Evolutionary conservation across 2,113 vertebrate species (phyloP).

Genomic region (Pluvialis apricaria): DNA sequence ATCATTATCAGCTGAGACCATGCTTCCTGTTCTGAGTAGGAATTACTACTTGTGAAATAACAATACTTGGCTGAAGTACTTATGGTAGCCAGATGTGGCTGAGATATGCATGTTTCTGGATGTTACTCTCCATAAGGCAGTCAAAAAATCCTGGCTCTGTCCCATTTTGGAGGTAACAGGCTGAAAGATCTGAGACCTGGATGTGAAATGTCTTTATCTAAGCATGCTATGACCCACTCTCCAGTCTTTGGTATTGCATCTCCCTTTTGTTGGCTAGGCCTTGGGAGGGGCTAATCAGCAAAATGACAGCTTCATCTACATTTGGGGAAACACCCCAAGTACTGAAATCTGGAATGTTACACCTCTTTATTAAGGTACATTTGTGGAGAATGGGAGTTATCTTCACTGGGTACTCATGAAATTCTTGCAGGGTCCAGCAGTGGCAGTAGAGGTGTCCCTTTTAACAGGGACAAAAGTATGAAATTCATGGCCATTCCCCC

Average conservation of each 20-base stretch:
- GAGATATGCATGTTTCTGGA: background rate
- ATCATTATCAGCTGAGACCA: background rate
- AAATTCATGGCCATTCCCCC: background rate
- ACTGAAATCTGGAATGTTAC: background rate
- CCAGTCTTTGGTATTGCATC: background rate
- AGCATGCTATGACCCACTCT: background rate
- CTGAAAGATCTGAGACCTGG: background rate
- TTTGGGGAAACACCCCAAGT: background rate
- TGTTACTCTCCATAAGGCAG: background rate
- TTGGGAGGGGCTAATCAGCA: background rate
- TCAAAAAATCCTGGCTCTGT: background rate
- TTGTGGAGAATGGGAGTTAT: background rate
- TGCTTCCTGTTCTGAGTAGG: background rate
- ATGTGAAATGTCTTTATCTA: background rate
- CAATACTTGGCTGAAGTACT: background rate
- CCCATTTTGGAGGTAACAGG: background rate
- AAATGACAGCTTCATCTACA: background rate
- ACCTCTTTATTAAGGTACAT: fast-evolving
- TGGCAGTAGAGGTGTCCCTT: background rate
- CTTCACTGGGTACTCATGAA: background rate
- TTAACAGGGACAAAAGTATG: background rate
- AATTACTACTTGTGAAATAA: background rate
- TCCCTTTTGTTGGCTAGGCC: background rate
- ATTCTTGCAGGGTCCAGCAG: background rate
- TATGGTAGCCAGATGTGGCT: background rate